Evolutionary conservation across 2,797 vertebrate genomes (phyloP).

Genomic region (Malurus leucopterus): DNA sequence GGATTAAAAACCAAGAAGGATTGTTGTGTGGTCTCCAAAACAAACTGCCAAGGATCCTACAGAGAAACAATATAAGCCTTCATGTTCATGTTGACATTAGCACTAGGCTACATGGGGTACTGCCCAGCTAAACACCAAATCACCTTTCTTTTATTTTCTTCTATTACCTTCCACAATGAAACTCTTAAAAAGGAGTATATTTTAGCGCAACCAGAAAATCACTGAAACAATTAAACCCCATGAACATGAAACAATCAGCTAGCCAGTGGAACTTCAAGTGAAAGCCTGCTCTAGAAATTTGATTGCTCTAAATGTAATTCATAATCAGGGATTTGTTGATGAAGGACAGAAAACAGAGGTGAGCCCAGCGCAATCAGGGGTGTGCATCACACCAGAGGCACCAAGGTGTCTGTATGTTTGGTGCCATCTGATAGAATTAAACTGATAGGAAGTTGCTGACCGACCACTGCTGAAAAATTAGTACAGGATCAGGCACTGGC

Average conservation of each 20-base stretch:
- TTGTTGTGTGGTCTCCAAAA: constrained; percentile 21
- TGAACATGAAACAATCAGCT: neutral
- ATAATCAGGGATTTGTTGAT: neutral
- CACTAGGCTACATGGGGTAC: neutral
- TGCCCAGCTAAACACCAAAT: neutral
- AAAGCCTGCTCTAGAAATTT: neutral
- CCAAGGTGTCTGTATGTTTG: rapidly evolving
- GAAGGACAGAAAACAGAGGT: neutral
- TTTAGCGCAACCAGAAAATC: neutral
- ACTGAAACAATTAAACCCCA: neutral
- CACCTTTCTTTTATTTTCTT: neutral
- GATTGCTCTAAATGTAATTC: neutral
- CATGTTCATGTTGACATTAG: neutral
- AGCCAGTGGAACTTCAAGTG: neutral
- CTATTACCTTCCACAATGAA: neutral
- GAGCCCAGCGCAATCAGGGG: rapidly evolving
- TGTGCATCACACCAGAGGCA: neutral
- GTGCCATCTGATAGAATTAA: neutral
- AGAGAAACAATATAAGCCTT: constrained; percentile 15
- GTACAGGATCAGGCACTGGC: constrained; percentile 20
- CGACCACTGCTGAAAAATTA: neutral
- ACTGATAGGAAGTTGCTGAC: neutral
- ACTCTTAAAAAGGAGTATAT: neutral
- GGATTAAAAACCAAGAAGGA: neutral
- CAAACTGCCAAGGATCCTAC: neutral